Evolutionary conservation across 2,797 vertebrate species (phyloP).

Genomic region (Acanthiza pusilla): DNA sequence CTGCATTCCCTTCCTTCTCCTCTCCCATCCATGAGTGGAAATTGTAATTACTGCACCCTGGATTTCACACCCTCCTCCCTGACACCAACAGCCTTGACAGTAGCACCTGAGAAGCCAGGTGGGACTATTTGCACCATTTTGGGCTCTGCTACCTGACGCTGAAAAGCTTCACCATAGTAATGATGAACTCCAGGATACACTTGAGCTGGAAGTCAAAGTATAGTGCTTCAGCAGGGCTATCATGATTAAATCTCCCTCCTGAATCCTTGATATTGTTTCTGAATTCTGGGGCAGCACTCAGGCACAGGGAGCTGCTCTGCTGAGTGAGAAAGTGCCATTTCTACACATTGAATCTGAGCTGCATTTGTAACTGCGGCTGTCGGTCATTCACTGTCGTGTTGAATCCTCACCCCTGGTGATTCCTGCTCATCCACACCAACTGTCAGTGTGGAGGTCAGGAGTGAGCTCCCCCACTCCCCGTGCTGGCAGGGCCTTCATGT

Average conservation of each 20-base stretch:
- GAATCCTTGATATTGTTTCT: background rate
- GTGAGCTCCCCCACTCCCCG: background rate
- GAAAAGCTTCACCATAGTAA: background rate
- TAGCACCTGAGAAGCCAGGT: background rate
- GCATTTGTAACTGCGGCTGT: background rate
- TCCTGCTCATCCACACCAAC: background rate
- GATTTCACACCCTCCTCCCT: background rate
- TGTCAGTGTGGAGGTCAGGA: background rate
- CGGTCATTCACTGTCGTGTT: background rate
- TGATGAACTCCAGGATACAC: background rate
- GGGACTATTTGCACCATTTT: background rate
- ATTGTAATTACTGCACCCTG: background rate
- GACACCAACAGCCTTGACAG: background rate
- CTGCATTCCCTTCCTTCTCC: background rate
- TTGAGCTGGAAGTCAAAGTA: background rate
- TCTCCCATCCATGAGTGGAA: background rate
- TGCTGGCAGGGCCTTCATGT: background rate
- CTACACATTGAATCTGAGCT: background rate
- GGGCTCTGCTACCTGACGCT: background rate
- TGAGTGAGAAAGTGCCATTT: background rate
- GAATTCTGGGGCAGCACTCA: background rate
- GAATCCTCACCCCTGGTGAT: background rate
- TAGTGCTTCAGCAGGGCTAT: background rate
- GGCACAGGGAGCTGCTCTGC: background rate
- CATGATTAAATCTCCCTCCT: background rate